Conservation (phyloP, 1,140 invertebrate species). For the Copidosoma floridanum region DNA sequence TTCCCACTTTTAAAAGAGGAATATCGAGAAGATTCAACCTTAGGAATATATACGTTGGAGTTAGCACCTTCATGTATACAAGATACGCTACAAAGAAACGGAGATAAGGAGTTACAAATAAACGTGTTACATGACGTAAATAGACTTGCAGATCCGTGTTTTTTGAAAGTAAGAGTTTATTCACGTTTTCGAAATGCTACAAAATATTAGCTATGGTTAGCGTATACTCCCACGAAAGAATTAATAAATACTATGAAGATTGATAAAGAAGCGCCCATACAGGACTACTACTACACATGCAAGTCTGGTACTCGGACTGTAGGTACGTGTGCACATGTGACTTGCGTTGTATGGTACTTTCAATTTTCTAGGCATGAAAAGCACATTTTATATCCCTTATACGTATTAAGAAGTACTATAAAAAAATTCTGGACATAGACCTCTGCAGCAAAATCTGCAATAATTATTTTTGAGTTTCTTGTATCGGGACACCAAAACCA, state of each 20-base stretch:
- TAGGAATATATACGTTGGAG: conserved; percentile 21
- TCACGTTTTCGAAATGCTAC: conserved; percentile 19
- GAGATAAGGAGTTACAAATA: conserved; percentile 15
- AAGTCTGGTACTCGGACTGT: conserved; percentile 10
- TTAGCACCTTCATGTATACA: no score
- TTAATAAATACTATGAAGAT: conserved; percentile 7
- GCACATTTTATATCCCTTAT: no score
- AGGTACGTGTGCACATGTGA: conserved; percentile 15
- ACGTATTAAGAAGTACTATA: no score
- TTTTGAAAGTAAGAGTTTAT: conserved; percentile 16
- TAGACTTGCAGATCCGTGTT: conserved; percentile 5
- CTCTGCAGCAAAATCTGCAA: no score
- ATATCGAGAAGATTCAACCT: no score
- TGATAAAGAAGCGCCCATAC: conserved; percentile 4
- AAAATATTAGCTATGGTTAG: conserved; percentile 18
- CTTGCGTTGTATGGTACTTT: conserved; percentile 19
- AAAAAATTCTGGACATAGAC: no score
- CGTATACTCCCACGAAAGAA: conserved; percentile 1
- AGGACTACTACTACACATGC: conserved; percentile 19
- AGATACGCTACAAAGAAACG: conserved; percentile 15
- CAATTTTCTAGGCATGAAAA: no score
- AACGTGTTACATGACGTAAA: conserved; percentile 11
- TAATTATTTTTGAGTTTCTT: no score
- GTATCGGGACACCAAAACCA: no score
- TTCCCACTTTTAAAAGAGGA: conserved; percentile 12